Conservation (phyloP, 2,797 vertebrate species). For the Lepilemur ruficaudatus region DNA sequence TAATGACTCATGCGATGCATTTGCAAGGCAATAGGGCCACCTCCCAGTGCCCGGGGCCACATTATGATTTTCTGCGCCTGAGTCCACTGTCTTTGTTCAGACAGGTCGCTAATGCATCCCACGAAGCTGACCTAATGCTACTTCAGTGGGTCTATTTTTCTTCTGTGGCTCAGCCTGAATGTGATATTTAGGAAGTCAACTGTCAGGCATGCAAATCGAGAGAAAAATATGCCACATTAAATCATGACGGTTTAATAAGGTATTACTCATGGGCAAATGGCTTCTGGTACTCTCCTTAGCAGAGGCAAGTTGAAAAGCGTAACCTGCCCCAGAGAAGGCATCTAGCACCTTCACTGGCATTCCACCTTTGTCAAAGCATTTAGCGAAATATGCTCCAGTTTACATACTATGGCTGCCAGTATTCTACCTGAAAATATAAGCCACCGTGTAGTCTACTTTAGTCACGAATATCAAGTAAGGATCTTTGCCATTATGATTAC, state of each 20-base stretch:
- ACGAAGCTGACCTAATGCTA: constrained; percentile 65
- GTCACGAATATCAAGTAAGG: background rate
- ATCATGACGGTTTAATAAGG: constrained; percentile 74
- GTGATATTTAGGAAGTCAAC: constrained; percentile 73
- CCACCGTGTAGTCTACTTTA: background rate
- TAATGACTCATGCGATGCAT: constrained; percentile 76
- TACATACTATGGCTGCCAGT: background rate
- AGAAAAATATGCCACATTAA: constrained; percentile 72
- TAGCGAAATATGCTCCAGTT: background rate
- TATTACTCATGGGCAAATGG: constrained; percentile 70
- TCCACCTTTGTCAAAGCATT: constrained; percentile 40
- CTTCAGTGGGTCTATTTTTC: constrained; percentile 66
- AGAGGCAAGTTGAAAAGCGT: constrained; percentile 54
- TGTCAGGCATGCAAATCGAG: constrained; percentile 73
- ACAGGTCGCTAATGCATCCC: constrained; percentile 16
- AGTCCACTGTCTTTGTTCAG: constrained; percentile 61
- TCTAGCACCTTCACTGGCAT: constrained; percentile 4
- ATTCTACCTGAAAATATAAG: constrained; percentile 26
- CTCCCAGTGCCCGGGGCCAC: constrained; percentile 66
- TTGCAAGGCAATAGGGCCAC: constrained; percentile 66
- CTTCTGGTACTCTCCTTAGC: constrained; percentile 32
- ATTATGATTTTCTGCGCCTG: constrained; percentile 72
- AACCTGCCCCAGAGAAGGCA: constrained; percentile 34
- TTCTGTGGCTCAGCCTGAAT: constrained; percentile 65
- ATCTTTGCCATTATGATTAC: background rate